Conservation (phyloP, 2,888 invertebrate species). For the Liposcelis brunnea region DNA sequence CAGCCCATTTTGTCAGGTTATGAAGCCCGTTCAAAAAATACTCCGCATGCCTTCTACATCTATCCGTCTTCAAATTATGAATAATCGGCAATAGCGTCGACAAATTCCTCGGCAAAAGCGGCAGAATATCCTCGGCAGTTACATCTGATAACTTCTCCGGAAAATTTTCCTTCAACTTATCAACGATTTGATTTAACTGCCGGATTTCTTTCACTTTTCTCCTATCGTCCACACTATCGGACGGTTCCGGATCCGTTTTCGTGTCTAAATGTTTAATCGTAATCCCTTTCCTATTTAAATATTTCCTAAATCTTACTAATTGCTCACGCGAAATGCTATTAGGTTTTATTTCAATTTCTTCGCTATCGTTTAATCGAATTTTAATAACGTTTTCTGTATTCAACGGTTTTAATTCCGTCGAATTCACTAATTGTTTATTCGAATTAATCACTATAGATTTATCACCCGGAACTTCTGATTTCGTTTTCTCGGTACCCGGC, state of each 20-base stretch:
- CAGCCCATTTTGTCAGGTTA: constrained; percentile 6
- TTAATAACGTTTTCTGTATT: too few relatives aligned
- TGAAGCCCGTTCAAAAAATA: constrained; percentile 5
- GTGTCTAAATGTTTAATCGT: background rate
- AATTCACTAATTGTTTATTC: too few relatives aligned
- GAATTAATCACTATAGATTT: too few relatives aligned
- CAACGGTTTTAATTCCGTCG: too few relatives aligned
- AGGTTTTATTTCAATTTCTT: background rate
- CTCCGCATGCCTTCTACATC: background rate
- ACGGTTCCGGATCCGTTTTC: background rate
- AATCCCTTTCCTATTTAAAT: background rate
- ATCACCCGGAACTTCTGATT: too few relatives aligned
- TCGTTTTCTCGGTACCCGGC: too few relatives aligned
- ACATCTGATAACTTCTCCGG: constrained; percentile 4
- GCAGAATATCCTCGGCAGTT: constrained; percentile 6
- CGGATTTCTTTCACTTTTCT: background rate
- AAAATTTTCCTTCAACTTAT: background rate
- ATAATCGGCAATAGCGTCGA: constrained; percentile 1
- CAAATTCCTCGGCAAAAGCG: constrained; percentile 1
- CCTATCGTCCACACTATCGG: too few relatives aligned
- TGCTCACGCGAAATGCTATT: background rate
- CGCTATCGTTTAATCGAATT: too few relatives aligned
- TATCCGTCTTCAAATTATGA: background rate
- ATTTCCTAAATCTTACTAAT: background rate
- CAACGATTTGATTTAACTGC: background rate